Evolutionary conservation across 2,888 invertebrate genomes (phyloP).

Genomic region (Archips crataeganus): DNA sequence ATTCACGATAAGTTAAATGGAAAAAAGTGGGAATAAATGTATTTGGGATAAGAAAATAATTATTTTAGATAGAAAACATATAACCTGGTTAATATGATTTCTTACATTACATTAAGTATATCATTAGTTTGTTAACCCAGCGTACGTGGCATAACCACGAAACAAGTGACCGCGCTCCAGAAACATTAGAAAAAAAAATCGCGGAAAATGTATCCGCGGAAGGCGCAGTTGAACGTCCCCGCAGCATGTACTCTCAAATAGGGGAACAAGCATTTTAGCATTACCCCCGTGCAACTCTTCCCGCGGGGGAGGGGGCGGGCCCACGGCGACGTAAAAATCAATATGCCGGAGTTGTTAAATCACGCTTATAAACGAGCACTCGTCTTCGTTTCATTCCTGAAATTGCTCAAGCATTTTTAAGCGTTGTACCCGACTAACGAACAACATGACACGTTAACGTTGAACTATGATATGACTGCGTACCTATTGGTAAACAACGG

Average conservation of each 20-base stretch:
- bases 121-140: not conserved
- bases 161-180: not conserved
- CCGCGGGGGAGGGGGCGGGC: slow-evolving; percentile 82
- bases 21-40: slow-evolving; percentile 55
- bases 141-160: not conserved
- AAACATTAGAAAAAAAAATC: slow-evolving; percentile 12
- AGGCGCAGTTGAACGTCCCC: slow-evolving; percentile 72
- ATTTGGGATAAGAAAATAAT: slow-evolving; percentile 58
- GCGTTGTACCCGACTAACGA: slow-evolving; percentile 61
- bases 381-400: slow-evolving; percentile 86
- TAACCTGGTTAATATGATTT: not conserved
- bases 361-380: slow-evolving; percentile 88
- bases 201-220: slow-evolving; percentile 44
- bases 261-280: slow-evolving; percentile 87
- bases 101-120: not conserved
- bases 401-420: slow-evolving; percentile 73
- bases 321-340: slow-evolving; percentile 87
- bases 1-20: slow-evolving; percentile 70
- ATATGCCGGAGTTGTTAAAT: slow-evolving; percentile 92
- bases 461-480: not conserved
- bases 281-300: slow-evolving; percentile 87
- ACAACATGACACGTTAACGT: slow-evolving; percentile 34
- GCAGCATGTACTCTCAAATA: slow-evolving; percentile 86
- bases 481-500: not conserved
- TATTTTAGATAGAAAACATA: slow-evolving; percentile 44